Conservation (phyloP, 2,888 invertebrate genomes). For the Marronus borbonicus region DNA sequence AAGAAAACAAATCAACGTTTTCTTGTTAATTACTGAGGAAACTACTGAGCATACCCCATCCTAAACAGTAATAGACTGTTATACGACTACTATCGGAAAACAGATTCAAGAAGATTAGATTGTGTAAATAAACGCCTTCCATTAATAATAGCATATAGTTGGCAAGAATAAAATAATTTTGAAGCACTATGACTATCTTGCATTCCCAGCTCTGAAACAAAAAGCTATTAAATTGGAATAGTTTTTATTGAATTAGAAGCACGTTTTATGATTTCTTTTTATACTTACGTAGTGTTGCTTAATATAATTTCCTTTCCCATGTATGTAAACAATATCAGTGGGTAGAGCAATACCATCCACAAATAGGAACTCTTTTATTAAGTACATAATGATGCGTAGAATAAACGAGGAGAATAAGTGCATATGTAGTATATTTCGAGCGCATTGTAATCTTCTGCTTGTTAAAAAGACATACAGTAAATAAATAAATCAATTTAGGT, state of each 20-base stretch:
- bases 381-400: conserved; percentile 74
- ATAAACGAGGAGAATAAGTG: conserved; percentile 79
- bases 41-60: conserved; percentile 75
- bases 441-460: conserved; percentile 76
- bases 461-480: conserved; percentile 33
- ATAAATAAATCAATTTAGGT: conserved; percentile 27
- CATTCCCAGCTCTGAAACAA: conserved; percentile 76
- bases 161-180: conserved; percentile 78
- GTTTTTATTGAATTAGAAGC: no score
- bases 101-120: conserved; percentile 77
- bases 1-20: no score
- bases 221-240: not conserved
- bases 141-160: conserved; percentile 81
- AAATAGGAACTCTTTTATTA: conserved; percentile 74
- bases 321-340: conserved; percentile 66
- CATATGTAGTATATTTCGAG: conserved; percentile 78
- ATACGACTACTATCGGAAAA: conserved; percentile 77
- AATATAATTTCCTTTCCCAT: conserved; percentile 66
- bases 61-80: conserved; percentile 74
- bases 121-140: conserved; percentile 81
- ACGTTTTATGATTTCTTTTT: not conserved
- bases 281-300: conserved; percentile 67
- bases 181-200: conserved; percentile 75
- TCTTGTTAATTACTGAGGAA: conserved; percentile 13
- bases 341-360: conserved; percentile 71